phyloP scores from a whole-genome alignment of 2,888 invertebrate genomes.

The Deilephila elpenor region DNA sequence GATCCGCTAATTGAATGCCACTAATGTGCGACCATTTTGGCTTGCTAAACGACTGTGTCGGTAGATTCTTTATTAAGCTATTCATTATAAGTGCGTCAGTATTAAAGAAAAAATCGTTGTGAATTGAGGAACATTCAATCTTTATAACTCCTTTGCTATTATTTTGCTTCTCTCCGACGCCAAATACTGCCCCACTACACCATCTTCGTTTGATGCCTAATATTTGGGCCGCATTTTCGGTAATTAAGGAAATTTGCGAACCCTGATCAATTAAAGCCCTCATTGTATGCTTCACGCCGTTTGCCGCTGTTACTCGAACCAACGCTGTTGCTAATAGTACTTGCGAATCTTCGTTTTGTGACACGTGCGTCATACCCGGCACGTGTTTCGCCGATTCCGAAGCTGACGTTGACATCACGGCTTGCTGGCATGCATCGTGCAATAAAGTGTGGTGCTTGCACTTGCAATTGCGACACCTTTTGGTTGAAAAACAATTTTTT shows the following conservation, averaged over 20 bases:
- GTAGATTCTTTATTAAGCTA: background rate
- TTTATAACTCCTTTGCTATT: background rate
- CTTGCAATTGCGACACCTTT: background rate
- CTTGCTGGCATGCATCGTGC: no score
- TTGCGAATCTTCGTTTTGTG: background rate
- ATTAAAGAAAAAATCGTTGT: background rate
- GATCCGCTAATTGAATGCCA: constrained; percentile 3
- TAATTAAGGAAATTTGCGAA: background rate
- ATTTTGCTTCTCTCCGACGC: background rate
- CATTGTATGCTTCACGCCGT: no score
- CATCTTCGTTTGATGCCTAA: background rate
- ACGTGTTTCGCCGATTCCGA: background rate
- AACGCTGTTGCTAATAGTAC: background rate
- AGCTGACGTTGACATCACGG: background rate
- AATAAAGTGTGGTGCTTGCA: no score
- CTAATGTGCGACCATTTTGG: background rate
- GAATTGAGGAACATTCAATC: background rate
- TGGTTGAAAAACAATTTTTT: background rate
- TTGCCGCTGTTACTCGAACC: no score
- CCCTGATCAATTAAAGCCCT: no score
- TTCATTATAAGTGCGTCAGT: background rate
- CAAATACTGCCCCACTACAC: background rate
- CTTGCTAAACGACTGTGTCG: background rate
- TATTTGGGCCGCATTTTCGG: background rate
- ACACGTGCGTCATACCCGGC: background rate